These are phyloP conservation scores for Oreortyx pictus DNA, from an alignment of 2,797 vertebrate species.

Conservation along the genomic window DNA sequence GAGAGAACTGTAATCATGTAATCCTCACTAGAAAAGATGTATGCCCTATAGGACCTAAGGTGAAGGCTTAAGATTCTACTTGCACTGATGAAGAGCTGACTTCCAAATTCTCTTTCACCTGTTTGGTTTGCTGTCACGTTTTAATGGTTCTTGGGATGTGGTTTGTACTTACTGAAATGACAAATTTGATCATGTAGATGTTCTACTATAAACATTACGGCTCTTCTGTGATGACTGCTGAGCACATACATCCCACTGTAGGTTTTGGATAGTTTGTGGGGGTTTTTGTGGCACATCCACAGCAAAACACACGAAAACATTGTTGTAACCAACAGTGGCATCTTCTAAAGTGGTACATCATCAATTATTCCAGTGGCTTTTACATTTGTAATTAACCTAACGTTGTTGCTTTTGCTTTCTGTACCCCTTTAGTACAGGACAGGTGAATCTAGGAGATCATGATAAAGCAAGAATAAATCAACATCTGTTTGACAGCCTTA, in stretches of 20 bases:
- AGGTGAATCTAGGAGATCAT: background rate
- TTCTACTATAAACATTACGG: background rate
- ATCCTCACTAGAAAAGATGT: background rate
- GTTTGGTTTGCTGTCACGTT: background rate
- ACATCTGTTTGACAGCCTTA: background rate
- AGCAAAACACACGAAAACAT: background rate
- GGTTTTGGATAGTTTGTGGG: background rate
- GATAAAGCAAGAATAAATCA: background rate
- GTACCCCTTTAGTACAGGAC: background rate
- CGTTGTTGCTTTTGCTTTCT: background rate
- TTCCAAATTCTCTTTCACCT: conserved; percentile 21
- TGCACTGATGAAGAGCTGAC: background rate
- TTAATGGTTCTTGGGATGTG: background rate
- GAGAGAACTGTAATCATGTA: background rate
- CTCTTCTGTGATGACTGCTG: background rate
- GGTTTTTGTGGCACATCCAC: background rate
- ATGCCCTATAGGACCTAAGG: no score
- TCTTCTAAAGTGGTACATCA: background rate
- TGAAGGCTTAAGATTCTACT: background rate
- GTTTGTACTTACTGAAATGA: conserved; percentile 1
- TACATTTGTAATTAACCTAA: background rate
- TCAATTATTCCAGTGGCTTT: background rate
- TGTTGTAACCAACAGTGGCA: background rate
- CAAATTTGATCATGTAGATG: background rate
- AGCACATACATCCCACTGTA: background rate